phyloP scores from a whole-genome alignment of 2,113 vertebrate genomes.

The Ivindomyrus marchei region DNA sequence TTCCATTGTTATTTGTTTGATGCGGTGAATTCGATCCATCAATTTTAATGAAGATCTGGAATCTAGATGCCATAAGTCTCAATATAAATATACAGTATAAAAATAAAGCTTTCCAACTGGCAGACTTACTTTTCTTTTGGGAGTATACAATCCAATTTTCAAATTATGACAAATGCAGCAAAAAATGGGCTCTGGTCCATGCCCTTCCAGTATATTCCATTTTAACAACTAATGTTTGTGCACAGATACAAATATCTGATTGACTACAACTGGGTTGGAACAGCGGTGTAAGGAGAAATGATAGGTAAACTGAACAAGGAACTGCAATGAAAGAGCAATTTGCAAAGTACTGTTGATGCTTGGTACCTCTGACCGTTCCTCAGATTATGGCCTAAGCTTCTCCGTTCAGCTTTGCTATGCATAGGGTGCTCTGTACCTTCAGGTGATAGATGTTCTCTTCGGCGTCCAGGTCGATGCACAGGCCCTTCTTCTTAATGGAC shows the following conservation, averaged over 20 bases:
- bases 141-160: neutral
- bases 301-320: neutral
- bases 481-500: conserved; percentile 90
- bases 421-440: conserved; percentile 63
- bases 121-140: neutral
- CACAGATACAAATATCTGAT: neutral
- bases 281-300: neutral
- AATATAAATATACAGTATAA: neutral
- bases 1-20: neutral
- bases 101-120: neutral
- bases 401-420: neutral
- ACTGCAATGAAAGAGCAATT: neutral
- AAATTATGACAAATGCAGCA: neutral
- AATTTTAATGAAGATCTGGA: neutral
- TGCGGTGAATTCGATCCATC: neutral
- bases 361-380: neutral
- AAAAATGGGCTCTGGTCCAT: neutral
- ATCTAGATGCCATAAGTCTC: neutral
- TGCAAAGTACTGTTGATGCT: neutral
- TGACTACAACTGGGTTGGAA: neutral
- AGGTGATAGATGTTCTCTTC: conserved; percentile 94
- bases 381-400: neutral
- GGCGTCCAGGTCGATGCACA: conserved; percentile 89
- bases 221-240: neutral
- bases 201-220: neutral